Percentiles rank a stretch among this genome's conserved stretches.
These are phyloP conservation scores for Dicyrtomina minuta DNA, from an alignment of 2,888 invertebrate species.

Conservation along the genomic window DNA sequence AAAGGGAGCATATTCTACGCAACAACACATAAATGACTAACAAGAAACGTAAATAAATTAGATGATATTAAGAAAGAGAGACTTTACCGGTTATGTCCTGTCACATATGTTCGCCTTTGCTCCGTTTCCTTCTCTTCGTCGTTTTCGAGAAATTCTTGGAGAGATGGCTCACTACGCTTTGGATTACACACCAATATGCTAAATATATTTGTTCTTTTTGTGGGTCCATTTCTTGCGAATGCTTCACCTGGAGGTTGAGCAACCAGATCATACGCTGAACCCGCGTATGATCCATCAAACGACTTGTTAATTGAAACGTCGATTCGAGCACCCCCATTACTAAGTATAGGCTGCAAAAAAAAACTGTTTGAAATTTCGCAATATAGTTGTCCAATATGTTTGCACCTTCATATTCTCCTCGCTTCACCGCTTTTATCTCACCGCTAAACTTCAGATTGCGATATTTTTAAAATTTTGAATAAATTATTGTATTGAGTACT, in stretches of 20 bases:
- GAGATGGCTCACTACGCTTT: conserved; percentile 57
- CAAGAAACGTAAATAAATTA: too few species aligned
- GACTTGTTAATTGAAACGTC: conserved; percentile 93
- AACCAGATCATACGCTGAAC: conserved; percentile 85
- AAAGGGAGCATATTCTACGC: too few species aligned
- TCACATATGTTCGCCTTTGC: conserved; percentile 73
- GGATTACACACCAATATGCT: conserved; percentile 77
- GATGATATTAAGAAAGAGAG: background rate
- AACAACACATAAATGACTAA: too few species aligned
- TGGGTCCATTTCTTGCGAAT: conserved; percentile 71
- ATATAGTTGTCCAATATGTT: conserved; percentile 1
- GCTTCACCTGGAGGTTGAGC: conserved; percentile 71
- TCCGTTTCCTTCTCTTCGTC: conserved; percentile 78
- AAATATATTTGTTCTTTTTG: conserved; percentile 73
- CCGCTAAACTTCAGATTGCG: too few species aligned
- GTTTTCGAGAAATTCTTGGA: conserved; percentile 84
- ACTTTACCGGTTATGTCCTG: conserved; percentile 77
- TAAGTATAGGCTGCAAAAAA: background rate
- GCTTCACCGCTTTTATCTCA: too few species aligned
- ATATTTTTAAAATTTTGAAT: too few species aligned
- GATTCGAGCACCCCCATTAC: conserved; percentile 71
- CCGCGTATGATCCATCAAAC: conserved; percentile 93
- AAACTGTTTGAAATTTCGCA: conserved; percentile 9
- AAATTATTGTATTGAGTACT: too few species aligned
- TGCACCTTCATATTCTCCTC: conserved; percentile 54